Evolutionary conservation across 1,140 invertebrate species (phyloP), one percentile per base, ranked within the genome.

Genomic region (Drosophila yakuba): DNA sequence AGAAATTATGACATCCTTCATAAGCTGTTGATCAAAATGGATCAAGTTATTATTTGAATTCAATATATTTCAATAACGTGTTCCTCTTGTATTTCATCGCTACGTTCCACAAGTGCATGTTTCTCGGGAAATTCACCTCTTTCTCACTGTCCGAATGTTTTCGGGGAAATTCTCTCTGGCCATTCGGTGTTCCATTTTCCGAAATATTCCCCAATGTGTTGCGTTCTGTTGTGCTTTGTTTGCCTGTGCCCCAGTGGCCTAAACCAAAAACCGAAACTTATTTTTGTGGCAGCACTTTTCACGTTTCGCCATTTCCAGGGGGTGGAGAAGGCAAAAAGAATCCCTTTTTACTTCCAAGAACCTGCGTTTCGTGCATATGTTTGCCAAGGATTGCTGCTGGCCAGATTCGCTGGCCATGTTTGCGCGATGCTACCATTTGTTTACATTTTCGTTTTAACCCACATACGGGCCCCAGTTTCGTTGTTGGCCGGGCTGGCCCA

Each of bases 271-370:
- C 64, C 72, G 25, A 77, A 81, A 62, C 78, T 76, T 76, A 76
- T 56, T 78, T 88, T 83, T 88, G 84, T 83, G 85, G 83, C 84
- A 89, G 83, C 79, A 89, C 75, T 89, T 86, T 88, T 88, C 75
- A 86, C 83, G 83, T 88, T 83, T 82, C 83, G 73, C 64, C 82
- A 73, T 88, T 88, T 78, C 63, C 4, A 35, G 51, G 57, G 48
- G 62, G 43, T 12, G 14, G 62, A 23, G 32, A 11, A 20, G 20
- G 20, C 20, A 2, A 20, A 20, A 15, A 52, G 50, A 44, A 35
- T 28, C 50, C 50, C 32, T 60, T 60, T 36, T 62, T 47, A 15
- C 61, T 25, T 64, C 38, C 17, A 47, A 28, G 45, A 20, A 38
- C 62, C 51, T 32, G 66, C 20, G 39, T 15, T 57, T 50, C 54